phyloP scores from a whole-genome alignment of 2,113 vertebrate genomes.

The Triplophysa tibetana region DNA sequence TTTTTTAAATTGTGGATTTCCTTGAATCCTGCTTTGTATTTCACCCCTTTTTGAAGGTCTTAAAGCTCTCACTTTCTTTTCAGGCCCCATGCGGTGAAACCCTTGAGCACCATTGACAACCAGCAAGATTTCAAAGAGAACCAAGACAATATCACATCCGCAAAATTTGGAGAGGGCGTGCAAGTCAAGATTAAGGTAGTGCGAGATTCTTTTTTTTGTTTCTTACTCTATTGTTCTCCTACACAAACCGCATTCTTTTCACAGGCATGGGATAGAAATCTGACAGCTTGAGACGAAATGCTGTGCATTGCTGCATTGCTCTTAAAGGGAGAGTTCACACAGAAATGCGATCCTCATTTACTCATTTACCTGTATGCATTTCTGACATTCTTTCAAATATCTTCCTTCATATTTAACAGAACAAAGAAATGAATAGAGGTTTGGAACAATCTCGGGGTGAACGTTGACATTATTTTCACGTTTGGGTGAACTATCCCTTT shows the following conservation, averaged over 20 bases:
- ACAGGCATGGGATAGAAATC: background rate
- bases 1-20: background rate
- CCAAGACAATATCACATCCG: conserved; percentile 47
- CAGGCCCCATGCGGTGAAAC: conserved; percentile 92
- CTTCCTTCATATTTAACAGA: too few species aligned
- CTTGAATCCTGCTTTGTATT: conserved; percentile 3
- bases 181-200: conserved; percentile 63
- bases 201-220: background rate
- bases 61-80: conserved; percentile 23
- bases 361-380: too few species aligned
- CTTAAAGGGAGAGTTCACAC: too few species aligned
- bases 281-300: background rate
- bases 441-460: too few species aligned
- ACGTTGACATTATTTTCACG: too few species aligned
- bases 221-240: background rate
- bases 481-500: too few species aligned
- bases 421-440: too few species aligned
- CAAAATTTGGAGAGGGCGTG: conserved; percentile 13
- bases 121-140: conserved; percentile 63
- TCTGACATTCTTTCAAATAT: too few species aligned
- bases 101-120: conserved; percentile 77
- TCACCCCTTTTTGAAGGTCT: background rate
- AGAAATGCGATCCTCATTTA: too few species aligned
- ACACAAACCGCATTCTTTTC: background rate
- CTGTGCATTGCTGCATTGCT: too few species aligned